Evolutionary conservation across 2,113 vertebrate genomes (phyloP), one percentile per base, ranked within the genome.

Genomic region (Haemorhous mexicanus): DNA sequence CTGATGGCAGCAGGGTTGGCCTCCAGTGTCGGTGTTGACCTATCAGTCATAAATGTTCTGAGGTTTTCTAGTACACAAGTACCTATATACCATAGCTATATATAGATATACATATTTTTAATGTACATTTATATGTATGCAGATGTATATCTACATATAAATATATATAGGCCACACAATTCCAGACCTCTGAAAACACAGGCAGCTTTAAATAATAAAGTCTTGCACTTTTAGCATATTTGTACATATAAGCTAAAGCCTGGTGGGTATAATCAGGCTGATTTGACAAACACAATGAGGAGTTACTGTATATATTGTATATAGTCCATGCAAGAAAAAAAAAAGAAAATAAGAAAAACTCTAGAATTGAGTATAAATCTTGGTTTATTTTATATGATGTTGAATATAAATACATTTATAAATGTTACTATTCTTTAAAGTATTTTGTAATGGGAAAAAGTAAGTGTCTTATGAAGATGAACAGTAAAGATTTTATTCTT

Each of bases 321-420:
- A 97, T 90, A 93, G 30, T 78, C 47, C 27, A 46, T 82, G 89
- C 46, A 85, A 67, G 95, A 53, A 83, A 58, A 72, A 33, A 94
- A 80, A 59, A 59, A 35, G 56, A 35, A 35, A 55, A 49, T 6
- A 50, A 49, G 10, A 81, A 56, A 41, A 77, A 68, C 52, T 67
- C 73, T 96, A 91, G 68, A 84, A 63, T 86, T 87, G 72, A 93
- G 78, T 93, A 95, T 73, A 97, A 92, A 93, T 96, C 75, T 96
- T 94, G 95, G 84, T 97, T 97, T 96, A 94, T 97, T 98, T 98
- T 98, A 87, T 97, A 98, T 96, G 94, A 96, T 96, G 97, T 97
- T 86, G 93, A 89, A 83, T 96, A 97, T 72, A 96, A 96, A 97
- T 95, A 86, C 68, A 84, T 96, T 96, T 93, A 95, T 97, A 97